Evolutionary conservation across 1,140 invertebrate species (phyloP).

Genomic region (Heterodera schachtii): DNA sequence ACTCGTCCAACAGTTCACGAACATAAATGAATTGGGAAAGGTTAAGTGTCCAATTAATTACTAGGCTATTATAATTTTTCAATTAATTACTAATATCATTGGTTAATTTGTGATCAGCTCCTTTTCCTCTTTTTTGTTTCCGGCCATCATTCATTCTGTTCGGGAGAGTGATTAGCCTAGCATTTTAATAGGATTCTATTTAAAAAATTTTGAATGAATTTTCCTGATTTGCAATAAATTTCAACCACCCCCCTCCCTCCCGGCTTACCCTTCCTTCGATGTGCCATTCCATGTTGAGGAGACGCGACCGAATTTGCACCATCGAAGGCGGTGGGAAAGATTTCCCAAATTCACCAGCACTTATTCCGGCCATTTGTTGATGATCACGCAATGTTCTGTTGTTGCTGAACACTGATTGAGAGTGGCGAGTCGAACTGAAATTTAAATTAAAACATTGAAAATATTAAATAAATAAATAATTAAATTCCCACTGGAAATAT

Average conservation of each 20-base stretch:
- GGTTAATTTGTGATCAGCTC: too few relatives aligned
- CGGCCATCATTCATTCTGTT: too few relatives aligned
- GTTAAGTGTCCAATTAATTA: too few relatives aligned
- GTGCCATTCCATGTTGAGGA: constrained; percentile 19
- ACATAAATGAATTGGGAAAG: not conserved
- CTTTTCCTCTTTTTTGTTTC: too few relatives aligned
- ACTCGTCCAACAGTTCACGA: constrained; percentile 6
- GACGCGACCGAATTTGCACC: constrained; percentile 10
- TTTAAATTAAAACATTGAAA: constrained; percentile 1
- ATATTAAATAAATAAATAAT: not conserved
- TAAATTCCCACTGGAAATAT: not conserved
- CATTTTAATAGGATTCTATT: too few relatives aligned
- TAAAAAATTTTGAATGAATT: too few relatives aligned
- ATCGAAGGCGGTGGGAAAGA: not conserved
- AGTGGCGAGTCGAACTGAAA: not conserved
- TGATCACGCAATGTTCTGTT: not conserved
- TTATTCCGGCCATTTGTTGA: not conserved
- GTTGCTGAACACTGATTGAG: not conserved
- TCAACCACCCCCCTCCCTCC: too few relatives aligned
- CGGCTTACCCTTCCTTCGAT: not conserved
- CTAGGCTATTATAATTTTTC: too few relatives aligned
- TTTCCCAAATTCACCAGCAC: not conserved
- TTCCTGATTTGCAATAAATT: too few relatives aligned
- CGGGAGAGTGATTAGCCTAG: too few relatives aligned
- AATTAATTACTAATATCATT: too few relatives aligned